Base-by-base conservation (phyloP, 1,140 invertebrate species). In the Notospermus geniculatus region DNA sequence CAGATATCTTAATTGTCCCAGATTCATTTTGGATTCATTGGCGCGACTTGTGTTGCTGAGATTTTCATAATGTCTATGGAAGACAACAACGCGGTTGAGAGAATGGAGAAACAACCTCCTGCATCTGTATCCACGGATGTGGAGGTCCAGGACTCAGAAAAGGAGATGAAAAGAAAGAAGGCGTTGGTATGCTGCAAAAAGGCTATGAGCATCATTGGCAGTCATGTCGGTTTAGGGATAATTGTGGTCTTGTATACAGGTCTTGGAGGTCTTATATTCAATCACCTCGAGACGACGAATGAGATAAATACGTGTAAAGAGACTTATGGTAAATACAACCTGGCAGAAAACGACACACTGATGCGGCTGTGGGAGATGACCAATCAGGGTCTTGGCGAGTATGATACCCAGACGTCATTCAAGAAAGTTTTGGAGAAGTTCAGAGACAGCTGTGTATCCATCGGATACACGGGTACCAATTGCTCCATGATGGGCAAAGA, bases 211-310 rank as follows among this genome's bases (percentile, higher is more conserved):
- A 96, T 97, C 82, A 86, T 96, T 80, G 97, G 96, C 83, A 95
- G 91, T 75, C 95, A 96, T 82, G 88, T 97, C 7, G 94, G 93
- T 27, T 90, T 97, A 63, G 91, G 93, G 66, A 88, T 89, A 56
- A 85, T 97, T 43, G 91, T 98, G 39, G 89, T 97, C 43, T 90
- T 91, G 9, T 97, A 97, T 79, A 92, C 90, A 17, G 89, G 95
- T 43, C 88, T 90, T 50, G 95, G 95, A 11, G 94, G 93, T 36
- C 91, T 97, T 73, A 91, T 96, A 69, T 97, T 97, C 76, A 83
- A 94, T 41, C 89, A 91, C 22, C 90, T 95, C 39, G 93, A 97
- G 83, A 90, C 89, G 41, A 83, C 88, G 84, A 72, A 85, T 85
- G 75, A 88, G 25, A 50, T 7, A 50, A 50, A 27, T 50, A 27